Evolutionary conservation across 2,113 vertebrate genomes (phyloP), one percentile per base, ranked within the genome.

Genomic region (Cariama cristata): DNA sequence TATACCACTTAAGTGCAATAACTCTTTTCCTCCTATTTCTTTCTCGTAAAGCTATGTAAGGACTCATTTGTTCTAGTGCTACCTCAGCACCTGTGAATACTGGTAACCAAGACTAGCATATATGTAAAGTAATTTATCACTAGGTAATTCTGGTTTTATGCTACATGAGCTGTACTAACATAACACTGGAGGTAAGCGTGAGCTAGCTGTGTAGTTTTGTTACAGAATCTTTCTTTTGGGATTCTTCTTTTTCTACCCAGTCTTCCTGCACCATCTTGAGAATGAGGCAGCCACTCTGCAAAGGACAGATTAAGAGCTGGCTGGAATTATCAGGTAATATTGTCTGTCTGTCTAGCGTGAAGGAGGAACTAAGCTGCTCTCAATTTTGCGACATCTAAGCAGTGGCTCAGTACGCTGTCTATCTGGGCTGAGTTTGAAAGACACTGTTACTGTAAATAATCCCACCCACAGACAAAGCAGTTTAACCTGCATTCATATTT

Each of bases 31-130:
- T 45, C 28, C 20, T 63, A 12, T 72, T 81, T 58, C 28, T 30
- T 82, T 89, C 60, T 5, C 4, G 71, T 71, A 66, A 21, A 73
- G 17, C 44, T 47, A 35, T 4, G 35, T 14, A 74, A 79, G 40
- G 50, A 60, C 8, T 45, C 0, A 0, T 35, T 69, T 60, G 12
- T 56, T 79, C 18, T 30, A 50, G 35, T 0, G 0, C 32, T n/a
- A 56, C 35, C 42, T 79, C 79, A 74, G 45, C 30, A 66, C 3
- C 26, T 27, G 42, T 17, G 28, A 82, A 56, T 27, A 56, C 28
- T 33, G 8, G 4, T 28, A 91, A 56, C 12, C 55, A 88, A 33
- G 45, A 33, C 42, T 17, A 45, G 23, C 27, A 45, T 4, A 5
- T 20, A 49, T 1, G 27, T 68, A 19, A 83, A 79, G 42, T 21